Evolutionary conservation across 1,140 invertebrate species (phyloP), one percentile per base, ranked within the genome.

Genomic region (Tetragonula clypearis): DNA sequence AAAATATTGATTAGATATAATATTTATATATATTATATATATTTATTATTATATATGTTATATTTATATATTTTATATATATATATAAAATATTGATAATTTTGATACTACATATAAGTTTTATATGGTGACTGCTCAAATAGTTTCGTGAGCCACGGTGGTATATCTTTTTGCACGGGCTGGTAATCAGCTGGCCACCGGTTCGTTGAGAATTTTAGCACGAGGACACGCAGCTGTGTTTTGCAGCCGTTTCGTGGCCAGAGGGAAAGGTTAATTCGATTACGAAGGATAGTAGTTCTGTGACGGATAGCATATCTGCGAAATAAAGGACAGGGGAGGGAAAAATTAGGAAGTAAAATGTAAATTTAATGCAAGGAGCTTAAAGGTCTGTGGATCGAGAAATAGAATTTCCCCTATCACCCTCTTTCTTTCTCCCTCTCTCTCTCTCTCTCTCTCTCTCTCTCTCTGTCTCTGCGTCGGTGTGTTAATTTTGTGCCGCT

Each of bases 401-500:
- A 68, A 68, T 68, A 68, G 35, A 35, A 19, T 30, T 30, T 30
- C 8, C 0, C 41, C n/a, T n/a, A n/a, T n/a, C n/a, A n/a, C n/a
- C 30, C 30, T 30, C 30, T 30, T 30, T 30, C 30, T 30, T 30
- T 30, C 30, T 35, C 30, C 30, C 65, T 41, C 41, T 6, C 41
- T 41, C 41, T 41, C 8, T 9, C 41, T 41, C 41, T 6, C 41
- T 41, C 41, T 6, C 4, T 41, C 41, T 41, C 4, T 41, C 0
- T 5, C 41, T 41, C 41, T 41, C 4, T 41, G 4, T 41, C 41
- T 35, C 9, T 17, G 66, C 30, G 19, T 23, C 66, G 26, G 66
- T 68, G 26, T 68, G 66, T 68, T 68, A 68, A 68, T 30, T 68
- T 68, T 68, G 66, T 68, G 19, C 66, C 30, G 30, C 66, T 68